These are phyloP conservation scores for Typhlichthys subterraneus DNA, from an alignment of 2,797 vertebrate genomes.

Conservation along the genomic window DNA sequence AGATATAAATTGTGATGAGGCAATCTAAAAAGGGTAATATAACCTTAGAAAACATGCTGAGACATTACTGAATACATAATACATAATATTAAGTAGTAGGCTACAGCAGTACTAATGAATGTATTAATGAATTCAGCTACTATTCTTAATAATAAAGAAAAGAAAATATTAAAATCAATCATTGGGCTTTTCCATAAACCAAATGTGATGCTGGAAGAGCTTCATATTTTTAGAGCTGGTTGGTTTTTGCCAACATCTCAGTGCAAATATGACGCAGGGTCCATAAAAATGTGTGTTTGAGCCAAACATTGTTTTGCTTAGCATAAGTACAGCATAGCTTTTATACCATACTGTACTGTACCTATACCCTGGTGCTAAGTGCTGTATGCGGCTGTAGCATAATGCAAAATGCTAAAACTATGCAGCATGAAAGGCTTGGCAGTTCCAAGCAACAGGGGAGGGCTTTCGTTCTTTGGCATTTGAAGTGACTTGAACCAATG, in stretches of 20 bases:
- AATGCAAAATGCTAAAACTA: background rate
- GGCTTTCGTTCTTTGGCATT: background rate
- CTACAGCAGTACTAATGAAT: too few relatives aligned
- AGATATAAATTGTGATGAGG: too few relatives aligned
- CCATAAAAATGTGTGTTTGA: constrained; percentile 24
- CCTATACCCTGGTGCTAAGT: constrained; percentile 7
- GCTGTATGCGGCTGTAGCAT: background rate
- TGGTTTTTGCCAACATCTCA: constrained; percentile 23
- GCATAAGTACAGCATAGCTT: constrained; percentile 4
- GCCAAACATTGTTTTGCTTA: constrained; percentile 27
- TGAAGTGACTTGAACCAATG: constrained; percentile 4
- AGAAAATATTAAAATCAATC: too few relatives aligned
- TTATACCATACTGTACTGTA: constrained; percentile 18
- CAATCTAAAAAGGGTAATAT: too few relatives aligned
- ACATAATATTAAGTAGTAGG: too few relatives aligned
- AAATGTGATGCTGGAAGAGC: constrained; percentile 13
- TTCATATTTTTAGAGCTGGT: constrained; percentile 12
- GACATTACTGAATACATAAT: too few relatives aligned
- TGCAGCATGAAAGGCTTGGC: background rate
- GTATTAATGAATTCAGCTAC: too few relatives aligned
- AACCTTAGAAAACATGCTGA: too few relatives aligned
- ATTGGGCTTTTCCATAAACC: too few relatives aligned
- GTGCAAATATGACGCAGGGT: constrained; percentile 26
- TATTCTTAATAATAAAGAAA: too few relatives aligned
- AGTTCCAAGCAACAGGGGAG: background rate